A percentile compares a stretch with the other conserved stretches of the same genome.
phyloP scores from a whole-genome alignment of 2,113 vertebrate genomes.

The Scomber scombrus region DNA sequence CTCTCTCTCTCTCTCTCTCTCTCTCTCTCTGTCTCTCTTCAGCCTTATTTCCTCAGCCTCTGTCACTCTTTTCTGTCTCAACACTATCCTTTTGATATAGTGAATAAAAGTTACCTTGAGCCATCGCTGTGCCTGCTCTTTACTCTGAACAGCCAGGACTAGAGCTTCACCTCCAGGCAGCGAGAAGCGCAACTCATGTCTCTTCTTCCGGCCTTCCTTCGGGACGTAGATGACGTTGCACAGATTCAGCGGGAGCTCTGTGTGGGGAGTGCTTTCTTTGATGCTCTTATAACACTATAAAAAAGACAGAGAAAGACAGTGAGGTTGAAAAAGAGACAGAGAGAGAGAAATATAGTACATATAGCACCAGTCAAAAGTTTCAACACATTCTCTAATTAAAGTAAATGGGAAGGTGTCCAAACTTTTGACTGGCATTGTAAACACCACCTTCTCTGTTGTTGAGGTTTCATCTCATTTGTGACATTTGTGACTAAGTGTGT shows the following conservation, averaged over 20 bases:
- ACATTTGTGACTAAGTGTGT: too few relatives aligned
- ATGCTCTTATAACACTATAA: constrained; percentile 96
- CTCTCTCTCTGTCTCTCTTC: not conserved
- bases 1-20: too few relatives aligned
- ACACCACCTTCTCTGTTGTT: too few relatives aligned
- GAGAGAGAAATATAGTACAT: not conserved
- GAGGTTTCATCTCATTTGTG: too few relatives aligned
- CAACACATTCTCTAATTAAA: too few relatives aligned
- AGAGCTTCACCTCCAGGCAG: constrained; percentile 91
- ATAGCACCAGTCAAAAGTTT: too few relatives aligned
- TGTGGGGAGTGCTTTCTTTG: constrained; percentile 91
- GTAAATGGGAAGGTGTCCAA: too few relatives aligned
- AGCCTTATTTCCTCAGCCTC: not conserved
- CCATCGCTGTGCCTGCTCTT: constrained; percentile 97
- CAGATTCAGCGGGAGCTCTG: constrained; percentile 89
- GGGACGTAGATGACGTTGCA: constrained; percentile 93
- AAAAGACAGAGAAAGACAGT: not conserved
- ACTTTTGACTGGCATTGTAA: too few relatives aligned
- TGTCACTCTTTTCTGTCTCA: constrained; percentile 7
- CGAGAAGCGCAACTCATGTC: constrained; percentile 94
- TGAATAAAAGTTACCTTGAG: constrained; percentile 88
- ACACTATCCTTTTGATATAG: not conserved
- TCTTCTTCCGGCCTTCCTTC: constrained; percentile 95
- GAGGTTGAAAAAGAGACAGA: not conserved
- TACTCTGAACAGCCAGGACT: constrained; percentile 95